phyloP scores from a whole-genome alignment of 2,888 invertebrate species.

The Aethes cnicana region DNA sequence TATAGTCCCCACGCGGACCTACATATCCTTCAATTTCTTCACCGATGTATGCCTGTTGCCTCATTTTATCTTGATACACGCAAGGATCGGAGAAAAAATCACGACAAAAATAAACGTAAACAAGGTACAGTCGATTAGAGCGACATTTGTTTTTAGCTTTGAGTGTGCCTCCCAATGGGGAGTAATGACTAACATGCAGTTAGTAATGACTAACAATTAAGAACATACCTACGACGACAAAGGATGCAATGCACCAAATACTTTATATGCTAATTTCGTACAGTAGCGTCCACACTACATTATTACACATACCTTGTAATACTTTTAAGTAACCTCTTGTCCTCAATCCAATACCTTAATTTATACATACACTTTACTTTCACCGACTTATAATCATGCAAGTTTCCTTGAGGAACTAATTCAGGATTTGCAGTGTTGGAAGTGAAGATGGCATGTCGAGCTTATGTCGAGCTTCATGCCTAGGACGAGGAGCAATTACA shows the following conservation, averaged over 20 bases:
- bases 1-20: too few species aligned
- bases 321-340: slow-evolving; percentile 68
- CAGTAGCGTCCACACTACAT: slow-evolving; percentile 72
- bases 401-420: slow-evolving; percentile 22
- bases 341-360: slow-evolving; percentile 57
- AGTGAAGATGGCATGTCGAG: slow-evolving; percentile 65
- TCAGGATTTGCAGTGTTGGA: slow-evolving; percentile 39
- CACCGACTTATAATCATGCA: slow-evolving; percentile 33
- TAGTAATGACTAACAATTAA: too few species aligned
- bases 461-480: slow-evolving; percentile 70
- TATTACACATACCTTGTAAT: slow-evolving; percentile 75
- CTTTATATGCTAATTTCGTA: slow-evolving; percentile 77
- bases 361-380: slow-evolving; percentile 38
- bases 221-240: slow-evolving; percentile 62
- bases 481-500: too few species aligned
- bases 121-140: too few species aligned
- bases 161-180: too few species aligned
- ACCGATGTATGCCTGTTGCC: too few species aligned
- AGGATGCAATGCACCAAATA: slow-evolving; percentile 75
- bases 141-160: too few species aligned
- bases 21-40: too few species aligned
- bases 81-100: too few species aligned
- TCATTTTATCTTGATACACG: too few species aligned
- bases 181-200: too few species aligned
- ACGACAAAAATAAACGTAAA: slow-evolving; percentile 41